Base-by-base conservation (phyloP, 2,113 vertebrate species). In the Nothoprocta pentlandii region DNA sequence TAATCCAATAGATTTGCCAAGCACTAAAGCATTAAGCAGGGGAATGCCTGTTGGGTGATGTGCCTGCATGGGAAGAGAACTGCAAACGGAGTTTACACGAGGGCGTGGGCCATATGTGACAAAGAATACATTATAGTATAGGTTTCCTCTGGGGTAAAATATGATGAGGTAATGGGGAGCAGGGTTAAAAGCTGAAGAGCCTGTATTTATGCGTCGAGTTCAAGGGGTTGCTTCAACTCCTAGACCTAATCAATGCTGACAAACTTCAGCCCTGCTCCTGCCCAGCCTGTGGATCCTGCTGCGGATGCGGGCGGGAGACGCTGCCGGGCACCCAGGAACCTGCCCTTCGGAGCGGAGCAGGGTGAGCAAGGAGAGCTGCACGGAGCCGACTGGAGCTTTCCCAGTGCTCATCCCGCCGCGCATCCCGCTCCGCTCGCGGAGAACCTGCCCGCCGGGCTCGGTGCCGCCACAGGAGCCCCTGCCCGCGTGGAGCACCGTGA, bases 61-160 rank as follows among this genome's bases (percentile, higher is more conserved):
- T 47, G 67, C 56, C 80, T 96, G 76, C 92, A 86, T 93, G 80
- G 93, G 93, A 97, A 97, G 87, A 93, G 86, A 92, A 74, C 42
- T 90, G 64, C 95, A 97, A 95, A 81, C 19, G 46, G 32, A 84
- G 75, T 92, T 96, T 97, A 94, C 83, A 64, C 58, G 73, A 96
- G 96, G 94, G 96, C 12, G 92, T 25, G 62, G 93, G 46, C 74
- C 92, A 78, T 56, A 61, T 76, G 91, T 89, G 92, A 95, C 94
- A 96, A 91, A 95, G 95, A 93, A 96, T 92, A 96, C 67, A 94
- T 94, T 96, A 85, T 36, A 76, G 88, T 64, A 46, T 87, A 79
- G 44, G 92, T 94, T 97, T 97, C 94, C 87, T 95, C 90, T 94
- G 67, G 15, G 61, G 93, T 94, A 92, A 96, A 94, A 95, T 94